A percentile compares a stretch with the other conserved stretches of the same genome.
These are phyloP conservation scores for Lycocorax pyrrhopterus DNA, from an alignment of 2,113 vertebrate species.

Conservation along the genomic window DNA sequence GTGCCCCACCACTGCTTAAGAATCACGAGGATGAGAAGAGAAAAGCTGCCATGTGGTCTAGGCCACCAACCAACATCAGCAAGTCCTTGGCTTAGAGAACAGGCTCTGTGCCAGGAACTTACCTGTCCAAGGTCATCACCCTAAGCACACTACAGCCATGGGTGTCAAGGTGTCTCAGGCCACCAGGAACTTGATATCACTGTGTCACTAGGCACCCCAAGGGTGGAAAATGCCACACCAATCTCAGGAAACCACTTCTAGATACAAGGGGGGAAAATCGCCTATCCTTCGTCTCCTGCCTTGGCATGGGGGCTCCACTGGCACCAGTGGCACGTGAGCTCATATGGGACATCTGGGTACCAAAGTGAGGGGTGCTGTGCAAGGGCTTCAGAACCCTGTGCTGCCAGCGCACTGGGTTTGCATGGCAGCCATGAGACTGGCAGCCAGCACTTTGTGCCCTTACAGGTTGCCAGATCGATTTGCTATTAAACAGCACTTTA, in stretches of 20 bases:
- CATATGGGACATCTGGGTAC: fast-evolving
- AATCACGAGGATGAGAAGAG: neutral
- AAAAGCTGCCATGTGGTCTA: neutral
- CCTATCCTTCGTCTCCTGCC: neutral
- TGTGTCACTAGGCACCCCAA: neutral
- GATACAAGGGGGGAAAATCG: neutral
- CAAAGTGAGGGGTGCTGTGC: neutral
- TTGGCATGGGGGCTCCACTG: neutral
- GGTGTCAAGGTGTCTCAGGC: neutral
- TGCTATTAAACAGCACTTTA: conserved; percentile 37
- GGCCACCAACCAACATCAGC: neutral
- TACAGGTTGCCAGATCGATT: conserved; percentile 8
- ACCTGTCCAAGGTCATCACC: neutral
- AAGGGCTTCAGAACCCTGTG: fast-evolving
- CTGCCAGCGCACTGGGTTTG: neutral
- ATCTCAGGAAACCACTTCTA: neutral
- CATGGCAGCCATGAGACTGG: neutral
- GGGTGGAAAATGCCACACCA: neutral
- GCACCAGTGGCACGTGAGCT: fast-evolving
- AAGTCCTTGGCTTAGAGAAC: neutral
- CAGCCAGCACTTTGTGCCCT: neutral
- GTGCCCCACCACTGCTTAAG: neutral
- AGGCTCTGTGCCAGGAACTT: neutral
- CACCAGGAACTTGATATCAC: neutral
- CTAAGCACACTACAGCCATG: neutral